phyloP scores from a whole-genome alignment of 2,797 vertebrate species.

The Artibeus jamaicensis region DNA sequence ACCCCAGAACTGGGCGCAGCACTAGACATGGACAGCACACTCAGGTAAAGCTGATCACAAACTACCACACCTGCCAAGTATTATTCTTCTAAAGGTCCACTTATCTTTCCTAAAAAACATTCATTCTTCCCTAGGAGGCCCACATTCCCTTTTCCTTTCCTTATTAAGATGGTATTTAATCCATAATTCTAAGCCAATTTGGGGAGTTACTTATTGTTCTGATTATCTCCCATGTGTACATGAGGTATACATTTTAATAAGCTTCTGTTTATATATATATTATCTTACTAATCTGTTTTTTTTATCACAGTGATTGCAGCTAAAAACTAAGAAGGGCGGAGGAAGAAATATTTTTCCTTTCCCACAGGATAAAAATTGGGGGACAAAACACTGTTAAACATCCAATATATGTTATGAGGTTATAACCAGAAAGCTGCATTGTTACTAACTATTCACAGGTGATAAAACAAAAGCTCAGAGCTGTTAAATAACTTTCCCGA shows the following conservation, averaged over 20 bases:
- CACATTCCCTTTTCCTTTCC: not conserved
- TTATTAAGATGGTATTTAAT: not conserved
- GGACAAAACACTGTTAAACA: not conserved
- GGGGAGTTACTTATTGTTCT: not conserved
- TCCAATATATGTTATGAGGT: not conserved
- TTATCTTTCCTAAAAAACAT: not conserved
- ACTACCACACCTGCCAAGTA: not conserved
- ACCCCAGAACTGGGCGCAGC: not conserved
- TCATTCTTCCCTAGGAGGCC: not conserved
- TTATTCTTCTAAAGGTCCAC: not conserved
- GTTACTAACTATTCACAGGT: not conserved
- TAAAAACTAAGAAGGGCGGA: not conserved
- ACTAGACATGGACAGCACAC: not conserved
- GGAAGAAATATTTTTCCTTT: not conserved
- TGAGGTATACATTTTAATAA: not conserved
- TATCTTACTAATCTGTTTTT: not conserved
- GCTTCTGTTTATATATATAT: not conserved
- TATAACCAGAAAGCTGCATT: not conserved
- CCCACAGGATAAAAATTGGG: not conserved
- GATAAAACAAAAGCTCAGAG: not conserved
- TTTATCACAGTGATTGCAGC: not conserved
- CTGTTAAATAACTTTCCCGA: not conserved
- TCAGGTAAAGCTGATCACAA: not conserved
- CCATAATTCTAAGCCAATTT: not conserved
- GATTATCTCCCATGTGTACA: not conserved